A percentile compares a stretch with the other conserved stretches of the same genome.
Evolutionary conservation across 2,888 invertebrate genomes (phyloP).

Genomic region (Drosophila prostipennis): DNA sequence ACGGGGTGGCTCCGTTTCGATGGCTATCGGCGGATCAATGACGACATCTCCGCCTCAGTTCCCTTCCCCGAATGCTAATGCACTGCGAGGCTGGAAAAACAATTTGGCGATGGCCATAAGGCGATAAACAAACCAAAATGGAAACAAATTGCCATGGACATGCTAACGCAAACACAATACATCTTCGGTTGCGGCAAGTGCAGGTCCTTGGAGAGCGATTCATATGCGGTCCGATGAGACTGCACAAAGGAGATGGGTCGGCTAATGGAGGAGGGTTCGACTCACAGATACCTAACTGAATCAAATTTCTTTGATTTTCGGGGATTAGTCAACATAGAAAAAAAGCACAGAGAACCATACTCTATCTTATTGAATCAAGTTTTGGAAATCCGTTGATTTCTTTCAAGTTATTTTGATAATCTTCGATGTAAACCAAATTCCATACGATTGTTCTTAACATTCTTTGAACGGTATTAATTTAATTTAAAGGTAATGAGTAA

Average conservation of each 20-base stretch:
- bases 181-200: conserved; percentile 60
- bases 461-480: too few relatives aligned
- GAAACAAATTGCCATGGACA: conserved; percentile 75
- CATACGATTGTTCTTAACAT: too few relatives aligned
- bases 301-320: conserved; percentile 8
- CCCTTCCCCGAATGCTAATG: conserved; percentile 64
- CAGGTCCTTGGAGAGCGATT: conserved; percentile 72
- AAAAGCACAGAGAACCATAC: background rate
- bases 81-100: conserved; percentile 58
- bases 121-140: conserved; percentile 74
- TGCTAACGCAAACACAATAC: conserved; percentile 67
- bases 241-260: conserved; percentile 24
- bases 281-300: background rate
- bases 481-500: too few relatives aligned
- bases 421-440: too few relatives aligned
- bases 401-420: conserved; percentile 2
- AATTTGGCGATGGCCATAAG: conserved; percentile 68
- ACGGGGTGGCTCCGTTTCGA: conserved; percentile 70
- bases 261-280: conserved; percentile 10
- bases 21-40: conserved; percentile 74
- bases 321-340: conserved; percentile 7
- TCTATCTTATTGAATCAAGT: background rate
- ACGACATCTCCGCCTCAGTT: conserved; percentile 57
- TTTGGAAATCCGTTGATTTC: too few relatives aligned
- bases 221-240: conserved; percentile 53